Conservation (phyloP, 2,888 invertebrate species). For the Idaea biselata region DNA sequence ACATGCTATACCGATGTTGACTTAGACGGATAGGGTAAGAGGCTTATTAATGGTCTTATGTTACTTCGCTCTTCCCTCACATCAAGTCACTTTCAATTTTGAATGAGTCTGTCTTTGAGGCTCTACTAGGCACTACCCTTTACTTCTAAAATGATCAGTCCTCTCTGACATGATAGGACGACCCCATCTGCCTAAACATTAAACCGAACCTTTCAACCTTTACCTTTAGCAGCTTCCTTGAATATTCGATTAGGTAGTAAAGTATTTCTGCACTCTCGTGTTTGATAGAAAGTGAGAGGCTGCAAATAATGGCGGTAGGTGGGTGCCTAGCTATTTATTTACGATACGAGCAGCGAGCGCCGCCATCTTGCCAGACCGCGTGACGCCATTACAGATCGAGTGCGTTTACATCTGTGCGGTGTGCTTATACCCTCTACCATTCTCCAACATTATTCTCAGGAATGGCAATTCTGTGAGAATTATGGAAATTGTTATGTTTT, state of each 20-base stretch:
- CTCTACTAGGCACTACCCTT: slow-evolving; percentile 8
- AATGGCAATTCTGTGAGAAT: slow-evolving; percentile 16
- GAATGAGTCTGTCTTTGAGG: slow-evolving; percentile 15
- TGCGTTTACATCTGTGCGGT: slow-evolving; percentile 47
- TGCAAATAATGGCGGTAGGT: slow-evolving; percentile 57
- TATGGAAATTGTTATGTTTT: slow-evolving; percentile 24
- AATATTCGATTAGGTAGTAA: slow-evolving; percentile 25
- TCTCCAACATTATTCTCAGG: slow-evolving; percentile 38
- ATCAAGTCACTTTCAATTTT: slow-evolving; percentile 27
- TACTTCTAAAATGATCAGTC: slow-evolving; percentile 4
- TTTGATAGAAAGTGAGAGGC: slow-evolving; percentile 44
- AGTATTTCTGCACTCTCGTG: slow-evolving; percentile 24
- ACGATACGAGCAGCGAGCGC: slow-evolving; percentile 43
- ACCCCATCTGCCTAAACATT: not conserved
- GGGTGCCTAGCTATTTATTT: slow-evolving; percentile 34
- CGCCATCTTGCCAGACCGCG: slow-evolving; percentile 78
- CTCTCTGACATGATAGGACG: not conserved
- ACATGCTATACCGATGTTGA: slow-evolving; percentile 75
- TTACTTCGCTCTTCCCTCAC: slow-evolving; percentile 59
- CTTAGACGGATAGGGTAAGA: slow-evolving; percentile 81
- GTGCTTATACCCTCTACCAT: slow-evolving; percentile 27
- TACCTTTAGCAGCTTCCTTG: slow-evolving; percentile 28
- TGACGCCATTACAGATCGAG: slow-evolving; percentile 74
- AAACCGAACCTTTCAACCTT: not conserved
- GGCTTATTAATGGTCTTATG: slow-evolving; percentile 80